phyloP scores from a whole-genome alignment of 2,113 vertebrate genomes.

The Anolis sagrei region DNA sequence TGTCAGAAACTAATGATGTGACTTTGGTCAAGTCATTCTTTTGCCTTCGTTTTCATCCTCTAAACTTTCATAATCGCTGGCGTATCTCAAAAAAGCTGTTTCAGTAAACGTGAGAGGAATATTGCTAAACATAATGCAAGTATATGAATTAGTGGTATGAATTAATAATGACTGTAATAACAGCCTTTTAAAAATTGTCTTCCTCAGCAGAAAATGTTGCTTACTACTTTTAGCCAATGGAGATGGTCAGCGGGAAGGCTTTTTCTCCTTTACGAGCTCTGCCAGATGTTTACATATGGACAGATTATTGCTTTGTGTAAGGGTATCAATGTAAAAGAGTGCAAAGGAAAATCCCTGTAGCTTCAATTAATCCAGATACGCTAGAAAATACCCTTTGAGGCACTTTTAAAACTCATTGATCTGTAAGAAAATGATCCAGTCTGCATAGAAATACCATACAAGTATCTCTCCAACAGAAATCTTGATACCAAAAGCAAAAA shows the following conservation, averaged over 20 bases:
- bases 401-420: too few species aligned
- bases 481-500: too few species aligned
- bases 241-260: background rate
- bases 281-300: too few species aligned
- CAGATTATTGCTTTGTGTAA: too few species aligned
- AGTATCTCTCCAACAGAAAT: too few species aligned
- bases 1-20: background rate
- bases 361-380: too few species aligned
- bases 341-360: too few species aligned
- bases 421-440: too few species aligned
- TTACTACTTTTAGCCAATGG: background rate
- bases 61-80: too few species aligned
- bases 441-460: too few species aligned
- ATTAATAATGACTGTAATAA: background rate
- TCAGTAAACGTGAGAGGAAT: background rate
- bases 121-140: background rate
- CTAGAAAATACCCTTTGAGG: too few species aligned
- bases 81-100: background rate
- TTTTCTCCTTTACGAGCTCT: background rate
- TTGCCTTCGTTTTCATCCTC: background rate
- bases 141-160: background rate
- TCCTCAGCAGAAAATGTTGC: background rate
- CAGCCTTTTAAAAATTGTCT: background rate
- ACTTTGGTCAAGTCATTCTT: background rate
- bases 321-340: too few species aligned